These are phyloP conservation scores for Tethya wilhelma DNA, from an alignment of 37 sponge, comb jelly and placozoan genomes.

Conservation along the genomic window DNA sequence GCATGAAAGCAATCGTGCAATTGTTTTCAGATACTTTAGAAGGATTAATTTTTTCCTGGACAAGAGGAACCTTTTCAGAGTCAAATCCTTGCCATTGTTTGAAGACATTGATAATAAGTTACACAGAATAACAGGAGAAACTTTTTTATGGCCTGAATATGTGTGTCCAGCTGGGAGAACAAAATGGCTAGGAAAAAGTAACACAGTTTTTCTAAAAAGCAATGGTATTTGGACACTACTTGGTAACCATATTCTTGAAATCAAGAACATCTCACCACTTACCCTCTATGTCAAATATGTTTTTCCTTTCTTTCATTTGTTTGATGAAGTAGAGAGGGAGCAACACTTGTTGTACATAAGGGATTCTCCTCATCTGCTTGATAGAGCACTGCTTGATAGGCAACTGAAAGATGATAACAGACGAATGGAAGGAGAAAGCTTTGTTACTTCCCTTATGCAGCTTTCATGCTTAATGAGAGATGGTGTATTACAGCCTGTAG, in stretches of 20 bases:
- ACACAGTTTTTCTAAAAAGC: background rate
- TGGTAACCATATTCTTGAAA: background rate
- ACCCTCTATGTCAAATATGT: background rate
- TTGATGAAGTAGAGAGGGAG: background rate
- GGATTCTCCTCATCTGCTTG: background rate
- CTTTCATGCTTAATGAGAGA: slow-evolving; percentile 5
- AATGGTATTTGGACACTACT: background rate
- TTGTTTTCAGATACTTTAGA: background rate
- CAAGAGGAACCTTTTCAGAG: background rate
- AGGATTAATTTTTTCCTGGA: background rate
- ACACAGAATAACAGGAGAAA: background rate
- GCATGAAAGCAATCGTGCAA: background rate
- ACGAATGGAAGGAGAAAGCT: background rate
- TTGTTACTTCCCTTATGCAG: slow-evolving; percentile 6
- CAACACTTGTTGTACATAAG: background rate
- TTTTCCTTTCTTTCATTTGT: background rate
- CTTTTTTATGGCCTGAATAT: background rate
- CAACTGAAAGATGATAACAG: background rate
- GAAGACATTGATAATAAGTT: background rate
- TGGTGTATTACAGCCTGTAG: slow-evolving; percentile 4
- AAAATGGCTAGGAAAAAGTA: background rate
- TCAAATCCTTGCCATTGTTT: slow-evolving; percentile 44
- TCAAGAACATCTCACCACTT: background rate
- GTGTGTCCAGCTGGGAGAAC: background rate
- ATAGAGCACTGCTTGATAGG: background rate